Evolutionary conservation across 2,888 invertebrate genomes (phyloP), one percentile per base, ranked within the genome.

Genomic region (Noctua janthina): DNA sequence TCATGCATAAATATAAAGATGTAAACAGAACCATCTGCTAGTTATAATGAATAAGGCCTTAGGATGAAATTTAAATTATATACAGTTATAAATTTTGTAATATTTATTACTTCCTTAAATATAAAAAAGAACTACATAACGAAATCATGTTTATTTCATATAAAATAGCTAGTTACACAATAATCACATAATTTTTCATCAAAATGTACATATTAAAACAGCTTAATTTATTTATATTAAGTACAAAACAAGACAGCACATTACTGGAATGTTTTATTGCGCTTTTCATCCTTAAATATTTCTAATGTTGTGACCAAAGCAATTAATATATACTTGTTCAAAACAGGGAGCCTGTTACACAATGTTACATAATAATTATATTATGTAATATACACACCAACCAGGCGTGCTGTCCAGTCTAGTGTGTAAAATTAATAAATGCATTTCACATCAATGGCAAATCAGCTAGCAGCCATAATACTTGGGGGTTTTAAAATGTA

Each of bases 221-320:
- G 91, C 86, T 90, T 92, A 90, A 62, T 64, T 79, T 85, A 89
- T 83, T 89, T 92, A 93, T 75, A 92, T 96, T 96, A 96, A 96
- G 96, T 96, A 96, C 95, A 94, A 92, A 95, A 94, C 94, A 94
- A 90, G 95, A 96, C 96, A 96, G 96, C 96, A 96, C 95, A 93
- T 91, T 91, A 93, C 95, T 95, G 96, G 96, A 96, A 96, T 96
- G 96, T 96, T 93, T 91, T 89, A 91, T 92, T 92, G 89, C 90
- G 90, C 85, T 88, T 87, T 84, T 88, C 87, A 88, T 78, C 79
- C 76, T 87, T 81, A 83, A 74, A 82, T 79, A 78, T 81, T 78
- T 78, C 72, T 89, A 88, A 88, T 81, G 89, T 92, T 92, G 92
- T 91, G 92, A 92, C 92, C 82, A 84, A 82, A 82, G 77, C 66